Evolutionary conservation across 1,140 invertebrate genomes (phyloP), one percentile per base, ranked within the genome.

Genomic region (Apis dorsata): DNA sequence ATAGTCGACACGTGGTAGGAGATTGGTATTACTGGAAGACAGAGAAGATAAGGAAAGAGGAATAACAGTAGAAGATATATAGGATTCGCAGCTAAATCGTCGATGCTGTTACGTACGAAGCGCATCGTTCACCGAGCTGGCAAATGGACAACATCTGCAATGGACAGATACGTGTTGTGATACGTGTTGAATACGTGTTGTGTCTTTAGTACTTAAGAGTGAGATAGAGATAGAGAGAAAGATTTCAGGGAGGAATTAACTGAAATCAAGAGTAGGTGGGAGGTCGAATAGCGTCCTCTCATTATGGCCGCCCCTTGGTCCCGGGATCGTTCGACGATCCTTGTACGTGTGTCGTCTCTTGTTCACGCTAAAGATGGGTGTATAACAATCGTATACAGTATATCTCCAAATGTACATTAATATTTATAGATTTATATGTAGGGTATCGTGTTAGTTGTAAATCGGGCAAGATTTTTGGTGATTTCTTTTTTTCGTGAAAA

Each of bases 311-410:
- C 76, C 76, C 82, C 51, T 84, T 34, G 77, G 76, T 79, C 77
- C 82, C 59, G 82, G 82, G 77, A 84, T 73, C 75, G 76, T 84
- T 84, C 77, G 82, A 79, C 82, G 82, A 84, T 83, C 82, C 82
- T 84, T 79, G 82, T 79, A 83, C 10, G 82, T 84, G 59, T 79
- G 82, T 68, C 82, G 75, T 80, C 80, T 81, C 80, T 79, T 79
- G 82, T 57, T 79, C 68, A 78, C 44, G 53, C 82, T 84, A 79
- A 66, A 84, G 69, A 71, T 66, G 77, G 80, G 81, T 70, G 82
- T 84, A 73, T 84, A 84, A 78, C 49, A 79, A 63, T 83, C 68
- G 75, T 83, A 83, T 83, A 83, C 77, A 84, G 49, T 80, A 81
- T 72, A 70, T 24, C 76, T 80, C 55, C 69, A 55, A 44, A 73